Evolutionary conservation across 2,797 vertebrate genomes (phyloP).

Genomic region (Cirrhinus molitorella): DNA sequence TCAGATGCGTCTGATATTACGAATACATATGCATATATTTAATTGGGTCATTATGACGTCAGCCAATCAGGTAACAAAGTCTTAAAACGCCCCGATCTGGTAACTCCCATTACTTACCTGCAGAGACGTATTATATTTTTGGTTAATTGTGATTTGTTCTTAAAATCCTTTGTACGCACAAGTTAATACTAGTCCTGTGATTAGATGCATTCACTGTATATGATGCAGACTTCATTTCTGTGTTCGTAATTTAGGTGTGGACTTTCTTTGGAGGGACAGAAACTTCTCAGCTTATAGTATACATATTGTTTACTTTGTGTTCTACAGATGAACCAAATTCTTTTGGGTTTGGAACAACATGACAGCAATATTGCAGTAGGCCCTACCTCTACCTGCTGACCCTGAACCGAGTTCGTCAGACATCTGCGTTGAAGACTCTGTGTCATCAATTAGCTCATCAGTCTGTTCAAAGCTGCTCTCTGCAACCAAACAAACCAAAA

Average conservation of each 20-base stretch:
- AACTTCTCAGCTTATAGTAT: neutral
- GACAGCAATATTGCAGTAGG: neutral
- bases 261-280: too few species aligned
- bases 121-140: too few species aligned
- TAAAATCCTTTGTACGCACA: too few species aligned
- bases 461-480: neutral
- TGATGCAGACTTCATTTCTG: neutral
- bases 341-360: neutral
- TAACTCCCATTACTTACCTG: too few species aligned
- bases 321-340: neutral
- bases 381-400: neutral
- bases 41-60: too few species aligned
- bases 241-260: neutral
- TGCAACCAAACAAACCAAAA: neutral
- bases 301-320: neutral
- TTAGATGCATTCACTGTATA: too few species aligned
- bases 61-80: too few species aligned
- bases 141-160: too few species aligned
- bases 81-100: too few species aligned
- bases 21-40: too few species aligned
- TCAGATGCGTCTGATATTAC: too few species aligned
- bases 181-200: too few species aligned
- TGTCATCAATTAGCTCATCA: neutral
- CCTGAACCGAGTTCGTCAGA: neutral
- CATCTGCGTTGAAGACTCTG: neutral